Evolutionary conservation across 1,140 invertebrate genomes (phyloP).

Genomic region (Tyrophagus putrescentiae): DNA sequence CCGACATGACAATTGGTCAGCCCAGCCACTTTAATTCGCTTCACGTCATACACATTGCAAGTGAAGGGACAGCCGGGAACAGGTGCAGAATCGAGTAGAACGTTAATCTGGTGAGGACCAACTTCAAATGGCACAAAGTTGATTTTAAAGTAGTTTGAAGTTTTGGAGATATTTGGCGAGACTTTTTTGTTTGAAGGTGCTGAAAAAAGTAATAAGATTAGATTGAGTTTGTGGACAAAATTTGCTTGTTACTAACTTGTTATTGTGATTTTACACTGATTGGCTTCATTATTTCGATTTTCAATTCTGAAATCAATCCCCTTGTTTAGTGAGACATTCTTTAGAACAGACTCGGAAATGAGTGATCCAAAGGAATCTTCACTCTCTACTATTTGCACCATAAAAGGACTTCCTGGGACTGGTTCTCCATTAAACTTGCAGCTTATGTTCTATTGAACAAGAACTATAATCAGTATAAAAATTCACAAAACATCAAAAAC

Average conservation of each 20-base stretch:
- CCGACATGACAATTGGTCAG: slow-evolving; percentile 39
- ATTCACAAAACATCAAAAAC: neutral
- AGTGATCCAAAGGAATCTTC: slow-evolving; percentile 38
- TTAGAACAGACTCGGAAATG: slow-evolving; percentile 44
- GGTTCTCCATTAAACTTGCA: slow-evolving; percentile 88
- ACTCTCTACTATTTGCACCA: slow-evolving; percentile 46
- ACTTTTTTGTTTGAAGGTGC: slow-evolving; percentile 60
- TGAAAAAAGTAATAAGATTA: slow-evolving; percentile 37
- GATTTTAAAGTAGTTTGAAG: slow-evolving; percentile 20
- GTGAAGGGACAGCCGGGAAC: slow-evolving; percentile 78
- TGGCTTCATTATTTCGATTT: slow-evolving; percentile 36
- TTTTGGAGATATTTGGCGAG: slow-evolving; percentile 32
- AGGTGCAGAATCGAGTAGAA: slow-evolving; percentile 61
- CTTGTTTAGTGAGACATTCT: slow-evolving; percentile 44
- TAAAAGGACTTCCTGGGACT: slow-evolving; percentile 79
- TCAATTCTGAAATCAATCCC: slow-evolving; percentile 46
- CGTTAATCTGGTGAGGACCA: slow-evolving; percentile 61
- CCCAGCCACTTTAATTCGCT: slow-evolving; percentile 62
- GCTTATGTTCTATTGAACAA: slow-evolving; percentile 37
- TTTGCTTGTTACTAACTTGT: slow-evolving; percentile 32
- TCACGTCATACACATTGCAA: slow-evolving; percentile 81
- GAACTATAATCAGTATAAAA: neutral
- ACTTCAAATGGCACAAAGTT: slow-evolving; percentile 65
- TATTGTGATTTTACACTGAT: slow-evolving; percentile 35
- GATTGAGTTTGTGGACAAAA: slow-evolving; percentile 30